Evolutionary conservation across 2,888 invertebrate genomes (phyloP).

Genomic region (Argyresthia goedartella): DNA sequence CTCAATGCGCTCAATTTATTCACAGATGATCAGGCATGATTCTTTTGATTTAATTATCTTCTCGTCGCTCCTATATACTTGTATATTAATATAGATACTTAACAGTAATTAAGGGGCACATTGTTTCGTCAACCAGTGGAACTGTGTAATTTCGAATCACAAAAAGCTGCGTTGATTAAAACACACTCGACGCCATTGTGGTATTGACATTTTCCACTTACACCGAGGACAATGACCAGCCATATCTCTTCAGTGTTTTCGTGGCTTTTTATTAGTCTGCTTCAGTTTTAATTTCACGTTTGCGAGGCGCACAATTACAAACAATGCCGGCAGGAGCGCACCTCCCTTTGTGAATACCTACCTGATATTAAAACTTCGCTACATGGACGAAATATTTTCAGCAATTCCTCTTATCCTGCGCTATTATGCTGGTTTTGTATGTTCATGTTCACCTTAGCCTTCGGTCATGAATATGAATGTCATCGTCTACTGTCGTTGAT

Average conservation of each 20-base stretch:
- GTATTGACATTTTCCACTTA: background rate
- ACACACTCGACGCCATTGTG: too few species aligned
- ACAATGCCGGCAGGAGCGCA: background rate
- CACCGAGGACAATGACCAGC: background rate
- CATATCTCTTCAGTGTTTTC: background rate
- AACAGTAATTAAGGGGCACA: too few species aligned
- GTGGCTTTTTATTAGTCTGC: constrained; percentile 1
- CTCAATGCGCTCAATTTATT: too few species aligned
- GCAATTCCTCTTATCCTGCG: background rate
- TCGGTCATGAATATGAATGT: too few species aligned
- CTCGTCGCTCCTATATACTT: too few species aligned
- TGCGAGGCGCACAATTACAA: background rate
- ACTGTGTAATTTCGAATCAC: too few species aligned
- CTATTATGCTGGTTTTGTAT: background rate
- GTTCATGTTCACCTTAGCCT: background rate
- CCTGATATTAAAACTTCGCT: constrained; percentile 47
- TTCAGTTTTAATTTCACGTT: constrained; percentile 4
- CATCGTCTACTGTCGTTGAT: too few species aligned
- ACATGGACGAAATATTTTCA: constrained; percentile 10
- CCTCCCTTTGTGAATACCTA: constrained; percentile 27
- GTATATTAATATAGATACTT: too few species aligned
- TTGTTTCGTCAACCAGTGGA: too few species aligned
- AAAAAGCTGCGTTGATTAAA: too few species aligned
- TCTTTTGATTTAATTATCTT: too few species aligned
- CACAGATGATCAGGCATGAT: too few species aligned